Conservation (phyloP, 1,140 invertebrate species). For the Drosophila mojavensis region DNA sequence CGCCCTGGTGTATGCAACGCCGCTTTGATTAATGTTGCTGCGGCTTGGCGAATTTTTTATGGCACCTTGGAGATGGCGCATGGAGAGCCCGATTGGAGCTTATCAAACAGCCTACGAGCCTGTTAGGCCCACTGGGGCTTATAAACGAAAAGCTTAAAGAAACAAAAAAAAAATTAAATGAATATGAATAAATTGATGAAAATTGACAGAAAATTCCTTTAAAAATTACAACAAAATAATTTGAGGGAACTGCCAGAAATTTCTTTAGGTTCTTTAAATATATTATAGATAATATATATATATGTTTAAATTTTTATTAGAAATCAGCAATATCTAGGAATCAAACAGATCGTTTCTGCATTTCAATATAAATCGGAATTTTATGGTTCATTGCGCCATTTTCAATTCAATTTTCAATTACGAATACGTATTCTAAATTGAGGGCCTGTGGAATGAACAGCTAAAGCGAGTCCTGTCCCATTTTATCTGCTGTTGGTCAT, state of each 20-base stretch:
- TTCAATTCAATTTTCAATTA: conserved; percentile 76
- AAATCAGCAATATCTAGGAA: too few relatives aligned
- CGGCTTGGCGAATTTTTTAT: conserved; percentile 74
- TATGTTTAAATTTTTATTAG: too few relatives aligned
- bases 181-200: conserved; percentile 1
- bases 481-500: conserved; percentile 47
- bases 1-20: conserved; percentile 72
- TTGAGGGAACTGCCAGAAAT: too few relatives aligned
- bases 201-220: background rate
- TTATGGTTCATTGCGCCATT: background rate
- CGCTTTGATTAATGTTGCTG: conserved; percentile 78
- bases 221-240: background rate
- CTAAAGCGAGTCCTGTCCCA: conserved; percentile 28
- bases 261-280: too few relatives aligned
- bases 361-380: too few relatives aligned
- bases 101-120: conserved; percentile 48
- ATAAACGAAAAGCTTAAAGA: conserved; percentile 20
- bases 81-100: conserved; percentile 14
- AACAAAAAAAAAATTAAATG: background rate
- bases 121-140: conserved; percentile 51
- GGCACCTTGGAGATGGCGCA: conserved; percentile 67
- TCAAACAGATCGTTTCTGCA: too few relatives aligned
- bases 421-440: conserved; percentile 55
- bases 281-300: too few relatives aligned
- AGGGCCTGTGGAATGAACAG: conserved; percentile 62